phyloP scores from a whole-genome alignment of 2,113 vertebrate genomes.

The Sinocyclocheilus anophthalmus region DNA sequence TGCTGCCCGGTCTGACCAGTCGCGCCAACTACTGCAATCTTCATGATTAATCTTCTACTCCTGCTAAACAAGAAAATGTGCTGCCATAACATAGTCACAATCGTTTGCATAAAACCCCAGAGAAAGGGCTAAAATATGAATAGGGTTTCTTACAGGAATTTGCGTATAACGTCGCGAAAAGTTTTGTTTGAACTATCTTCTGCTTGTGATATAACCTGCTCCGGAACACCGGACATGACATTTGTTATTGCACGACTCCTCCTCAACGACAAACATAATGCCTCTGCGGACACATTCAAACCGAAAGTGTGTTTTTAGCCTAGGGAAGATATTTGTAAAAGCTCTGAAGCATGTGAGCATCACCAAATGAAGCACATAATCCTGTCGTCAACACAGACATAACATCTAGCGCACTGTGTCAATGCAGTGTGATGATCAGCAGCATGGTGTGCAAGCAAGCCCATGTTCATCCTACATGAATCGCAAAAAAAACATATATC shows the following conservation, averaged over 20 bases:
- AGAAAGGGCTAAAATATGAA: not conserved
- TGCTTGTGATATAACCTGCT: not conserved
- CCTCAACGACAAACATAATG: not conserved
- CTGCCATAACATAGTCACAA: not conserved
- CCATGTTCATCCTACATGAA: not conserved
- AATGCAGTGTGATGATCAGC: not conserved
- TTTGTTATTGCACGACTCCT: not conserved
- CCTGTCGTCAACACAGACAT: not conserved
- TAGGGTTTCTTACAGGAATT: not conserved
- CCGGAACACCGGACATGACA: not conserved
- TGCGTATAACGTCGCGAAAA: not conserved
- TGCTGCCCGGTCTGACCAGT: conserved; percentile 78
- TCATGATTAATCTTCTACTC: conserved; percentile 68
- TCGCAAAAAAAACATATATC: not conserved
- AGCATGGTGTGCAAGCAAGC: not conserved
- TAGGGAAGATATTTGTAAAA: not conserved
- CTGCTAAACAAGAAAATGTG: not conserved
- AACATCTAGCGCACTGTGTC: not conserved
- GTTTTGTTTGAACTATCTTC: not conserved
- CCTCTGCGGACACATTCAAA: not conserved
- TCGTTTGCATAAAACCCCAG: not conserved
- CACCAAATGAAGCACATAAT: not conserved
- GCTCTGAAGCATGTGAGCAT: not conserved
- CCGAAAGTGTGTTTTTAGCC: not conserved
- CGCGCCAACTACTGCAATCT: conserved; percentile 77